Evolutionary conservation across 2,113 vertebrate genomes (phyloP).

Genomic region (Cygnus atratus): DNA sequence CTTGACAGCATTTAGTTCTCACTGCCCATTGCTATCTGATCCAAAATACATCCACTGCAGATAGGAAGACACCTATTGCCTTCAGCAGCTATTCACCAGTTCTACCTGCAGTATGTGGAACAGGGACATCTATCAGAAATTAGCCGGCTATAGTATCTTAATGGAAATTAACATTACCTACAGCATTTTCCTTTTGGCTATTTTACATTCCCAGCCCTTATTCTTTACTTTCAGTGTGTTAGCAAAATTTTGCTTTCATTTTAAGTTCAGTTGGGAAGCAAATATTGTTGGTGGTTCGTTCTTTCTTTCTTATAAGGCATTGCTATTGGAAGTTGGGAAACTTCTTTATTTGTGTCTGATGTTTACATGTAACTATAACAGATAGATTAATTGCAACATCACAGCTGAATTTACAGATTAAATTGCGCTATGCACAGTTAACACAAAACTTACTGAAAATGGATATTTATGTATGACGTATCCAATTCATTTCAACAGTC

Average conservation of each 20-base stretch:
- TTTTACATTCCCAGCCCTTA: not conserved
- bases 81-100: not conserved
- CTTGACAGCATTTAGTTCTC: not conserved
- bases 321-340: not conserved
- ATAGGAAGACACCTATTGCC: not conserved
- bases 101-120: not conserved
- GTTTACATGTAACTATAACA: not conserved
- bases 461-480: not conserved
- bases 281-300: not conserved
- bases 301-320: not conserved
- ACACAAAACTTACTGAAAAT: not conserved
- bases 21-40: not conserved
- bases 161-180: not conserved
- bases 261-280: not conserved
- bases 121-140: not conserved
- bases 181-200: not conserved
- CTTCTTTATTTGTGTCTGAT: not conserved
- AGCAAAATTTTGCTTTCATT: not conserved
- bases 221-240: not conserved
- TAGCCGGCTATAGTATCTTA: not conserved
- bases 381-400: not conserved
- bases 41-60: not conserved
- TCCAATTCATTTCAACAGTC: not conserved
- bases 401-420: not conserved
- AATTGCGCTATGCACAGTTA: not conserved